These are phyloP conservation scores for Zeugodacus cucurbitae DNA, from an alignment of 1,140 invertebrate species.

Conservation along the genomic window DNA sequence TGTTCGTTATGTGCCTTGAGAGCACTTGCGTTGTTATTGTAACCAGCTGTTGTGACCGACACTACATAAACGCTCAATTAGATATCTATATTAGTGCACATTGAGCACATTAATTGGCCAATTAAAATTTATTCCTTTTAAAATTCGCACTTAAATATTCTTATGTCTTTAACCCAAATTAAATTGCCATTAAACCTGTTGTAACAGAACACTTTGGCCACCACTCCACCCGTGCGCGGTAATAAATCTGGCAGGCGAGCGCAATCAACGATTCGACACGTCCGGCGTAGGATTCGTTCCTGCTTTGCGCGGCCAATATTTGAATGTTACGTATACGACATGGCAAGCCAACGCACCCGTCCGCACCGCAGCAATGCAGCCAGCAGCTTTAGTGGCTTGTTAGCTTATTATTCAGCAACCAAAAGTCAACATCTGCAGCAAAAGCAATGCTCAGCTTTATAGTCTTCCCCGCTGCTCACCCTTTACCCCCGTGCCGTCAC, in stretches of 20 bases:
- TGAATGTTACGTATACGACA: conserved; percentile 28
- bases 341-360: background rate
- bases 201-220: background rate
- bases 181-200: conserved; percentile 16
- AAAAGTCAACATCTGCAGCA: conserved; percentile 15
- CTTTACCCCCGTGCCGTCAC: background rate
- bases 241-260: background rate
- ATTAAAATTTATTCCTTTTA: conserved; percentile 16
- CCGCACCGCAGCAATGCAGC: background rate
- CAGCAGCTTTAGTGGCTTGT: background rate
- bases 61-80: conserved; percentile 7
- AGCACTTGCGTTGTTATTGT: background rate
- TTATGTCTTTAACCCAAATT: background rate
- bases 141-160: background rate
- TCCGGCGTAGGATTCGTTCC: background rate
- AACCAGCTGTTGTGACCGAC: background rate
- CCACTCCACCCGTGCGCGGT: no score
- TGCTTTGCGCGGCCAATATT: background rate
- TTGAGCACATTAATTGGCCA: background rate
- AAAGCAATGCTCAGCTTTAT: background rate
- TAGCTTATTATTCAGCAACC: background rate
- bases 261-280: conserved; percentile 32
- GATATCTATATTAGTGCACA: background rate
- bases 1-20: background rate
- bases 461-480: background rate